Percentiles rank a stretch among this genome's conserved stretches.
Conservation (phyloP, 2,888 invertebrate genomes). For the Parthenolecanium corni region DNA sequence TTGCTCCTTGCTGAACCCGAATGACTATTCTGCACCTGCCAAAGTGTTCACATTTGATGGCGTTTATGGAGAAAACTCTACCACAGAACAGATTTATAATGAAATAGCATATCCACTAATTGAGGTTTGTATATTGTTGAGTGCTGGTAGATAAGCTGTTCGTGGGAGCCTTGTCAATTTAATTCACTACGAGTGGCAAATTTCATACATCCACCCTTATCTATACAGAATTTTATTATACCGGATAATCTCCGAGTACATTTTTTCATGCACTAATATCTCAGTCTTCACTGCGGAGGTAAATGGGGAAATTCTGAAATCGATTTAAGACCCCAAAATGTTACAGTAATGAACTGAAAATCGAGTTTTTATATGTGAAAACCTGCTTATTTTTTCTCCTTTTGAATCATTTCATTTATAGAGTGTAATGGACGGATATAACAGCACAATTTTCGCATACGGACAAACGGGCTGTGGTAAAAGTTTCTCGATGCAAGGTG, state of each 20-base stretch:
- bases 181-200: no score
- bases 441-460: slow-evolving; percentile 85
- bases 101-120: slow-evolving; percentile 73
- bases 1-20: slow-evolving; percentile 49
- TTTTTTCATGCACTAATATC: no score
- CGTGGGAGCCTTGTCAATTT: no score
- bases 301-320: no score
- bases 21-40: slow-evolving; percentile 47
- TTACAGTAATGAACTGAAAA: no score
- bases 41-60: slow-evolving; percentile 75
- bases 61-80: slow-evolving; percentile 61
- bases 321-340: no score
- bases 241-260: no score
- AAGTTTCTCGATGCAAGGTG: slow-evolving; percentile 80
- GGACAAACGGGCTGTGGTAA: slow-evolving; percentile 89
- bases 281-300: no score
- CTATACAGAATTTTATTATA: no score
- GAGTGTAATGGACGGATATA: slow-evolving; percentile 82
- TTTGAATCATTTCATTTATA: slow-evolving; percentile 36
- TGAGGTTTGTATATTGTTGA: slow-evolving; percentile 49
- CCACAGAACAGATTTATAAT: slow-evolving; percentile 76
- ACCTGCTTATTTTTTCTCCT: no score
- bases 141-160: not conserved
- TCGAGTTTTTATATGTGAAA: no score
- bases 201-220: no score